Conservation (phyloP, 2,113 vertebrate species). For the Sylvilagus bachmani region DNA sequence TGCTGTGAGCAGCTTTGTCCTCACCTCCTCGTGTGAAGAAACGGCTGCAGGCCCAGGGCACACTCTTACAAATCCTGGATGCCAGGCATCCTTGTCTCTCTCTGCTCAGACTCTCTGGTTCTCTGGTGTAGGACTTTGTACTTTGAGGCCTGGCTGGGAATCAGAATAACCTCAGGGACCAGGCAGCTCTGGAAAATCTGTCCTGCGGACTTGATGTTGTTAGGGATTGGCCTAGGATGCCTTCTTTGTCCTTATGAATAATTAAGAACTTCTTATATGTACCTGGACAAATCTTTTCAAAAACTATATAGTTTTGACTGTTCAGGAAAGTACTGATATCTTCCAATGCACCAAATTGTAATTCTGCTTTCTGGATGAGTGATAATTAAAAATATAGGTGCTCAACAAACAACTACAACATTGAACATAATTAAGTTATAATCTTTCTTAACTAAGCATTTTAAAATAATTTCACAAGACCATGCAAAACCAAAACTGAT, state of each 20-base stretch:
- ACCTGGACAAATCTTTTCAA: conserved; percentile 5
- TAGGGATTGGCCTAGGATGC: too few species aligned
- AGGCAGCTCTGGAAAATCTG: not conserved
- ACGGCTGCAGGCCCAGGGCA: not conserved
- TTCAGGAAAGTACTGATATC: not conserved
- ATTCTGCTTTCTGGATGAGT: not conserved
- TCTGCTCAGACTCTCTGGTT: not conserved
- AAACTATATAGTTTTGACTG: not conserved
- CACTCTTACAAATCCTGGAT: not conserved
- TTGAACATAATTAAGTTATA: conserved; percentile 6
- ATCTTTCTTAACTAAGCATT: conserved; percentile 9
- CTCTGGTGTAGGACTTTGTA: not conserved
- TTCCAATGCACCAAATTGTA: not conserved
- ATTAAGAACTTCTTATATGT: not conserved
- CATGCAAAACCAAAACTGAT: not conserved
- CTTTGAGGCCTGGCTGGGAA: not conserved
- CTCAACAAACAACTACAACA: not conserved
- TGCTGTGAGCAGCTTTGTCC: not conserved
- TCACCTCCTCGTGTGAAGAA: not conserved
- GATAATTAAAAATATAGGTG: not conserved
- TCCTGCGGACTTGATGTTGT: not conserved
- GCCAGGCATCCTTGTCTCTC: not conserved
- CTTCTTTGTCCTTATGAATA: not conserved
- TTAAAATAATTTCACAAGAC: conserved; percentile 37
- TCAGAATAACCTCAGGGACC: not conserved